Conservation (phyloP, 2,888 invertebrate genomes). For the Eupeodes luniger region DNA sequence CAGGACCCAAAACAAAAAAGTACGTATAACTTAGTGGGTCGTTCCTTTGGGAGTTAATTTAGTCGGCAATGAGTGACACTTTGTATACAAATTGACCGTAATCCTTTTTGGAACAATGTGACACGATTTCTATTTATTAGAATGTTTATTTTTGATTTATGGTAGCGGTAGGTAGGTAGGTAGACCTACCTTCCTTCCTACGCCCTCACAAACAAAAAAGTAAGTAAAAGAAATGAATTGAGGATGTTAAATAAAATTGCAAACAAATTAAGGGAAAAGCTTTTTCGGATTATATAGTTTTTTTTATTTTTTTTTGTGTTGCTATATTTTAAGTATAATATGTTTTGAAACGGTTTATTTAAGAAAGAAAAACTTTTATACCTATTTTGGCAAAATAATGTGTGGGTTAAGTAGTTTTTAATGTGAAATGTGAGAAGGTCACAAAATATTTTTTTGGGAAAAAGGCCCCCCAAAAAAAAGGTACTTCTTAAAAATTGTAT, state of each 20-base stretch:
- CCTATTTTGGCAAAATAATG: background rate
- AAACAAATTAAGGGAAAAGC: conserved; percentile 54
- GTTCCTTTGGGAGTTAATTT: conserved; percentile 73
- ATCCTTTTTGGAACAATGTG: conserved; percentile 67
- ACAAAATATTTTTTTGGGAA: background rate
- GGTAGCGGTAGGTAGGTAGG: background rate
- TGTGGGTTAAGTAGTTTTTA: conserved; percentile 29
- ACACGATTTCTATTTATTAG: conserved; percentile 66
- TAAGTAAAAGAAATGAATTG: conserved; percentile 51
- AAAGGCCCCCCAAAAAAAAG: background rate
- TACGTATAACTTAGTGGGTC: conserved; percentile 46
- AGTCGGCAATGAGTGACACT: conserved; percentile 72
- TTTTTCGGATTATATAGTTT: background rate
- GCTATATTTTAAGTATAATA: background rate
- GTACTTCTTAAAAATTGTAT: background rate
- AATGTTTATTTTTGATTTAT: conserved; percentile 75
- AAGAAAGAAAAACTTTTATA: background rate
- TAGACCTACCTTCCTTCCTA: too few species aligned
- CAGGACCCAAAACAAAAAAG: background rate
- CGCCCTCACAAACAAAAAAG: too few species aligned
- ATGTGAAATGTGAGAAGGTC: conserved; percentile 9
- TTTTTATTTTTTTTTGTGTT: background rate
- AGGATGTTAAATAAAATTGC: conserved; percentile 22
- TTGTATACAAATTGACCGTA: conserved; percentile 75
- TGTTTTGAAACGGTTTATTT: background rate